A percentile compares a stretch with the other conserved stretches of the same genome.
These are phyloP conservation scores for Eutrigla gurnardus DNA, from an alignment of 2,797 vertebrate genomes.

Conservation along the genomic window DNA sequence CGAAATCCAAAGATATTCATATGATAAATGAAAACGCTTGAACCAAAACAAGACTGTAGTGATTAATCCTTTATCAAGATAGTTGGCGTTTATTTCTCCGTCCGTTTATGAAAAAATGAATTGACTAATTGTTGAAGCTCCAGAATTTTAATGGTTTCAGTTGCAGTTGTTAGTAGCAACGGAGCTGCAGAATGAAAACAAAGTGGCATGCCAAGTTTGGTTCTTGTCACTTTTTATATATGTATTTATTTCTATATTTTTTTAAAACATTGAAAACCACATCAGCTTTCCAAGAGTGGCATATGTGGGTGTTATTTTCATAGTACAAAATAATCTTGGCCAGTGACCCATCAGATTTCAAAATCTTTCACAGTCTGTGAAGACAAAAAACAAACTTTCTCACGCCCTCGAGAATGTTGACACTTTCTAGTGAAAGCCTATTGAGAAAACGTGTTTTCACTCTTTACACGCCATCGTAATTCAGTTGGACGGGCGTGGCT, in stretches of 20 bases:
- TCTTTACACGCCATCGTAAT: background rate
- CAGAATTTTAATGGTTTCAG: background rate
- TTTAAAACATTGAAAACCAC: background rate
- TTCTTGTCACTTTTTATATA: background rate
- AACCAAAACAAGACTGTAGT: background rate
- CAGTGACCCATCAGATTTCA: slow-evolving; percentile 21
- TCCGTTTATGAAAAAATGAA: background rate
- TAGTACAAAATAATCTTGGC: background rate
- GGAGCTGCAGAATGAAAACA: background rate
- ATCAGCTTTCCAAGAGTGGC: background rate
- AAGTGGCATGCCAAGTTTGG: background rate
- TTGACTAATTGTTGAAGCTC: background rate
- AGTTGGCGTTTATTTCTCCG: background rate
- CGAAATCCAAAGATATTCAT: background rate
- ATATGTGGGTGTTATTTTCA: background rate
- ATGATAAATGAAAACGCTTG: background rate
- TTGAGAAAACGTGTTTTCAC: background rate
- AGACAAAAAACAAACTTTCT: background rate
- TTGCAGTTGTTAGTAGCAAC: background rate
- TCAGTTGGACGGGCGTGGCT: background rate
- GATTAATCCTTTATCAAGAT: background rate
- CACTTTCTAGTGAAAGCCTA: background rate
- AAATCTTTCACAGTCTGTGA: background rate
- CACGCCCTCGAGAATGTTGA: background rate
- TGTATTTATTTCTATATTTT: no score